Base-by-base conservation (phyloP, 2,888 invertebrate genomes). In the Drosophila acutilabella region DNA sequence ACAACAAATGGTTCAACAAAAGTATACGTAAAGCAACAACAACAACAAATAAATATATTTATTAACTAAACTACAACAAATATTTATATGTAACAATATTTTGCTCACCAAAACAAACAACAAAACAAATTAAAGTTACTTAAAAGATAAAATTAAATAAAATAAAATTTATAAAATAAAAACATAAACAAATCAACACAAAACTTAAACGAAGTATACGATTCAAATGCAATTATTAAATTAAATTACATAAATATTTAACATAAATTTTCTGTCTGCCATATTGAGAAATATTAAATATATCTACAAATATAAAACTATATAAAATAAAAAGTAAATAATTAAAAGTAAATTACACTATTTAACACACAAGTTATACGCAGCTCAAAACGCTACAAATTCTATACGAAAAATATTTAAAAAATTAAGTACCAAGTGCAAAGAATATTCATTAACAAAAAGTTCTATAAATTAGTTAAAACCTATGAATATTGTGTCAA, bases 201-300 rank as follows among this genome's bases (percentile, higher is more conserved):
- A 77, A 74, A 58, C 48, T 61, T 62, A 78, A 89, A 83, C 83
- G 89, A 91, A 89, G 90, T 91, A 91, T 91, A 91, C 90, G 90
- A 91, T 84, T 83, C 86, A 83, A 78, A 80, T 90, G 90, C 91
- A 91, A 91, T 91, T 91, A 91, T 82, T 89, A 88, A 91, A 85
- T 82, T 89, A 36, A 81, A 68, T 45, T 62, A 68, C 82, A 67
- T 38, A 67, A 65, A 85, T 61, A 80, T 58, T 64, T 53, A 65
- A 74, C 52, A 48, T 64, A 64, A 42, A 74, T 81, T 84, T 78
- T 69, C 69, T 80, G 80, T 84, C 83, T 86, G 83, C 85, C 88
- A 80, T 78, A 80, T 68, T 36, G 36, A 36, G 73, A 73, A 56
- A 70, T 30, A 30, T 30, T 30, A 8, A 53, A 57, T 47, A 71